phyloP scores from a whole-genome alignment of 53 echinoderm and acorn worm species.

The Antedon mediterranea region DNA sequence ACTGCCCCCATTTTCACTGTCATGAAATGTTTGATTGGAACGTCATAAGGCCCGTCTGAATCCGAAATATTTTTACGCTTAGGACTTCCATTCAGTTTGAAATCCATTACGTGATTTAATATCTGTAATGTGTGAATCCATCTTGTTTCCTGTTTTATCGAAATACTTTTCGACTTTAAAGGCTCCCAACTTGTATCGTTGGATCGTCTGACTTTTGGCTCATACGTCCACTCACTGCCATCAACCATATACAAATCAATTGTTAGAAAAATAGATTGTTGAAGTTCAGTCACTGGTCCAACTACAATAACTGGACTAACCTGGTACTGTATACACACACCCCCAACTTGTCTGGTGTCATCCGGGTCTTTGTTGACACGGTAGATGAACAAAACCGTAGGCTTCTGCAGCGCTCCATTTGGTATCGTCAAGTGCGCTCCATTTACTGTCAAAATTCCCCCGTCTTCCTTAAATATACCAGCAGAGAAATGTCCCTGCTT shows the following conservation, averaged over 20 bases:
- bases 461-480: not conserved
- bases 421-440: not conserved
- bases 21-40: not conserved
- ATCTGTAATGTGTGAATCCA: not conserved
- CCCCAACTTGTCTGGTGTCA: not conserved
- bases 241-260: not conserved
- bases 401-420: not conserved
- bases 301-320: not conserved
- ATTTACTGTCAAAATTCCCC: not conserved
- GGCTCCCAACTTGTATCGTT: not conserved
- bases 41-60: not conserved
- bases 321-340: not conserved
- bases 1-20: not conserved
- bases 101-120: not conserved
- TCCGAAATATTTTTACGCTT: not conserved
- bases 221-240: not conserved
- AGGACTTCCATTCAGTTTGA: not conserved
- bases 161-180: not conserved
- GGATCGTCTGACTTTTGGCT: not conserved
- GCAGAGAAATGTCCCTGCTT: not conserved
- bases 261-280: not conserved
- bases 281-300: not conserved
- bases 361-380: not conserved
- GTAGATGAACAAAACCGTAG: not conserved
- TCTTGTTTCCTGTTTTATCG: not conserved